phyloP scores from a whole-genome alignment of 2,113 vertebrate genomes.

The Scomber colias region DNA sequence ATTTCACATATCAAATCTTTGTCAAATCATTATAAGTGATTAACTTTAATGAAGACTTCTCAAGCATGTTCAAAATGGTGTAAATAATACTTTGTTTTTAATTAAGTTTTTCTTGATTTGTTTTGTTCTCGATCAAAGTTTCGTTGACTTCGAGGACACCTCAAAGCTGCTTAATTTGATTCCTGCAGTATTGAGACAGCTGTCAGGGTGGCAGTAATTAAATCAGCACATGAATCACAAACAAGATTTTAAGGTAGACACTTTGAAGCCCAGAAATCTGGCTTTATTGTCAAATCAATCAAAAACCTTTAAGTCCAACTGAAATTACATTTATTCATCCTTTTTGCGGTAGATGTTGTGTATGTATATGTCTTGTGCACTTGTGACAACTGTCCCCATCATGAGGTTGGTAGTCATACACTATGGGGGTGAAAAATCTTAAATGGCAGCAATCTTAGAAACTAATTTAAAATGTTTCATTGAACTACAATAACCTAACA shows the following conservation, averaged over 20 bases:
- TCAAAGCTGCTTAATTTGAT: not conserved
- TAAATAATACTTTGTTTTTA: not conserved
- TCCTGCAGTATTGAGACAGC: slow-evolving; percentile 10
- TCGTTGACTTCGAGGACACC: not conserved
- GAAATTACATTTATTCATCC: too few species aligned
- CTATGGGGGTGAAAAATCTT: too few species aligned
- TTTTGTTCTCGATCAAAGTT: not conserved
- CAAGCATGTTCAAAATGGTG: not conserved
- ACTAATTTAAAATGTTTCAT: too few species aligned
- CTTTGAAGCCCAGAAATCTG: not conserved
- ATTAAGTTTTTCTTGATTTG: not conserved
- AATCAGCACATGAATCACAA: not conserved
- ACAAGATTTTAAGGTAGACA: slow-evolving; percentile 1
- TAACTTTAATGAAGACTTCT: too few species aligned
- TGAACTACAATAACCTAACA: too few species aligned
- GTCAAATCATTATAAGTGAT: too few species aligned
- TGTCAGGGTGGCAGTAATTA: not conserved
- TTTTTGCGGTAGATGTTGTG: too few species aligned
- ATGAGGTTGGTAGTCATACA: too few species aligned
- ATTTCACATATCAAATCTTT: too few species aligned
- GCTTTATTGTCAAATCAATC: not conserved
- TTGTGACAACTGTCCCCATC: too few species aligned
- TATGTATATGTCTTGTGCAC: too few species aligned
- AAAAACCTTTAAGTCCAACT: not conserved
- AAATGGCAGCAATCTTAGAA: too few species aligned